Evolutionary conservation across 2,888 invertebrate genomes (phyloP), one percentile per base, ranked within the genome.

Genomic region (Cerastis leucographa): DNA sequence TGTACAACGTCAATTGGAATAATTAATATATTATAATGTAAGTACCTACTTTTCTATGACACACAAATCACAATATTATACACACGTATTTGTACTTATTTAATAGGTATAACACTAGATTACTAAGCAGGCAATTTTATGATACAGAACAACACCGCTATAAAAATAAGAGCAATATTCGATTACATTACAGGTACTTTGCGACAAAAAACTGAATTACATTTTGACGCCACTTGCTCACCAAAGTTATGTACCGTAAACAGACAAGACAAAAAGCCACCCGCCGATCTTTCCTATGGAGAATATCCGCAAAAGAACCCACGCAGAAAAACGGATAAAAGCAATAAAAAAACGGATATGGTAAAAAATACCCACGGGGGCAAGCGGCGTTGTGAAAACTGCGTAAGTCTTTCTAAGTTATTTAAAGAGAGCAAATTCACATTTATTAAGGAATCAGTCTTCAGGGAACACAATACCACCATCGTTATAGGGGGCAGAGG

Each of bases 391-490:
- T 59, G 42, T 70, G 44, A 51, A 78, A 70, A 65, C 64, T n/a
- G 17, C 80, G 51, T 59, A 42, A 71, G 9, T 64, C 29, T 75
- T 51, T 69, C 5, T 74, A 65, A 22, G n/a, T 46, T 25, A 65
- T 59, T 59, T 49, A 56, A 42, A 74, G 40, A 49, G 62, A 80
- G 73, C 62, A 40, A 66, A 12, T 40, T 70, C 54, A 75, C 40
- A 77, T 56, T 62, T 62, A 44, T 12, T 19, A 56, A 69, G 56
- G 54, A 67, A 75, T 65, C 92, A 94, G 89, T 93, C 89, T 91
- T 92, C 86, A 51, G 94, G 94, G 85, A 94, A 93, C 75, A 90
- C 90, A 80, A 93, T 89, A 76, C 87, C 84, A 80, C 87, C 90
- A 74, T 87, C 82, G 62, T 73, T 84, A 72, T 79, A 62, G 51